Evolutionary conservation across 30 jellyfish, hydroid and myxozoan species (phyloP).

Genomic region (Turritopsis dohrnii): DNA sequence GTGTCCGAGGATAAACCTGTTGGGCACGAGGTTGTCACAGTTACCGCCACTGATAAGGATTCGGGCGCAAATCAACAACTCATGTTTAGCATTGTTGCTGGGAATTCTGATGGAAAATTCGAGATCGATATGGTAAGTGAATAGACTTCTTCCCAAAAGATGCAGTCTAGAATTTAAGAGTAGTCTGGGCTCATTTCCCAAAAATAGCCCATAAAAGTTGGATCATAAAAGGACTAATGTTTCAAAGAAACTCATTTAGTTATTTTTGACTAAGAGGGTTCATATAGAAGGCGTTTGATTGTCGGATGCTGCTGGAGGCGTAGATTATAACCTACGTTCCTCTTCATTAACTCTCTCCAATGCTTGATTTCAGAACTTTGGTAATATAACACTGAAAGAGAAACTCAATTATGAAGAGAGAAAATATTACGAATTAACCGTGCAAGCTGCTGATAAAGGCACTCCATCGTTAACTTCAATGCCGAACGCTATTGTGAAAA

Average conservation of each 20-base stretch:
- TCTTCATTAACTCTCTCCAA: too few species aligned
- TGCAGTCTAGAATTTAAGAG: too few species aligned
- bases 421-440: background rate
- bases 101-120: background rate
- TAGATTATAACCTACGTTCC: too few species aligned
- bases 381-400: background rate
- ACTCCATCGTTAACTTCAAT: background rate
- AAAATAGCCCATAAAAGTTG: too few species aligned
- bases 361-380: background rate
- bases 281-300: background rate
- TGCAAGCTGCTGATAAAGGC: conserved; percentile 2
- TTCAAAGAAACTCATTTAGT: too few species aligned
- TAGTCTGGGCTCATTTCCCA: too few species aligned
- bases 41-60: background rate
- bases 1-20: background rate
- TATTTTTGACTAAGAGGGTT: background rate
- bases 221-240: too few species aligned
- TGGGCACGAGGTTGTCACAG: conserved; percentile 1
- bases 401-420: background rate
- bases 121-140: background rate
- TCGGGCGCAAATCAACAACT: background rate
- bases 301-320: too few species aligned
- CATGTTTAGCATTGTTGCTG: background rate
- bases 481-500: conserved; percentile 24
- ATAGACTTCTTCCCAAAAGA: too few species aligned